These are phyloP conservation scores for Serrognathus titanus DNA, from an alignment of 2,888 invertebrate genomes.

Conservation along the genomic window DNA sequence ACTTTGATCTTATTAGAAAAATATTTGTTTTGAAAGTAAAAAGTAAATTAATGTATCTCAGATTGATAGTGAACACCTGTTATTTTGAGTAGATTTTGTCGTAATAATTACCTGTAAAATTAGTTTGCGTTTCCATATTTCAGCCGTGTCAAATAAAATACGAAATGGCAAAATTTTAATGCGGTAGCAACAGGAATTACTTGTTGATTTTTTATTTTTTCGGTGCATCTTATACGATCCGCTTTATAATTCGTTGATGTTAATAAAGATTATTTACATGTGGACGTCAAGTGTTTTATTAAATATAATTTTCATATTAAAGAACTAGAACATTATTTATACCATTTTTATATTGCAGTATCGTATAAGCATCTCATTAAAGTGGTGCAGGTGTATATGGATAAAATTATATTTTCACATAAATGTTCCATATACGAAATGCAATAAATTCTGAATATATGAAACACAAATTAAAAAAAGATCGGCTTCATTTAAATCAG, in stretches of 20 bases:
- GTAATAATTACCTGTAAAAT: too few species aligned
- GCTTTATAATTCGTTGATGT: background rate
- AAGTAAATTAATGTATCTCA: too few species aligned
- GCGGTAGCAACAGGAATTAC: too few species aligned
- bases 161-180: too few species aligned
- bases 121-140: too few species aligned
- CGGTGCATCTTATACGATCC: too few species aligned
- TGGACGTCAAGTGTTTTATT: background rate
- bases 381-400: constrained; percentile 10
- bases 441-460: constrained; percentile 15
- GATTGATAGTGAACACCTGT: too few species aligned
- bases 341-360: background rate
- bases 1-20: too few species aligned
- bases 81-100: too few species aligned
- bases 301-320: background rate
- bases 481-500: constrained; percentile 24
- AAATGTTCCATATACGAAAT: constrained; percentile 13
- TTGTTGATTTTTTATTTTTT: too few species aligned
- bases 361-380: constrained; percentile 2
- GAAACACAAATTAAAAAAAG: constrained; percentile 17
- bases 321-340: constrained; percentile 3
- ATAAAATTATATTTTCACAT: constrained; percentile 6
- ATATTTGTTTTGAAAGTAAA: too few species aligned
- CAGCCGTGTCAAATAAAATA: too few species aligned
- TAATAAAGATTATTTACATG: background rate